Base-by-base conservation (phyloP, 2,113 vertebrate genomes). In the Arenaria interpres region DNA sequence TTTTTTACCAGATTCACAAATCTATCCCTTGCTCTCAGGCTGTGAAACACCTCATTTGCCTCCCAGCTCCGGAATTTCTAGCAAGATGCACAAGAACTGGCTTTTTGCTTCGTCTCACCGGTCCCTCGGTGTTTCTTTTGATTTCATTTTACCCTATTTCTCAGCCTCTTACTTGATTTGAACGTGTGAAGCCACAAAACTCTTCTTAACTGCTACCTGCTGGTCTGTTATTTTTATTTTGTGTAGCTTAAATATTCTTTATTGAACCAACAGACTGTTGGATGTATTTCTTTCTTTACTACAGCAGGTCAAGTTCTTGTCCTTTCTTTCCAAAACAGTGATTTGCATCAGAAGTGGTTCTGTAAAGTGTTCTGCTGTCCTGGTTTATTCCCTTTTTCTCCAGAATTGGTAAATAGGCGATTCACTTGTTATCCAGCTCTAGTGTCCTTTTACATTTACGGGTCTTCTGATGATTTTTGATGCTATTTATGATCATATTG, bases 31-130 rank as follows among this genome's bases (percentile, higher is more conserved):
- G 35, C 37, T 57, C 27, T 82, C 37, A 18, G 32, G 23, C 43
- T 33, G 11, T 57, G 30, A 37, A 82, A 39, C 27, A 18, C 20
- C 16, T 51, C 0, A 0, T 51, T 64, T 1, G 0, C 50, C 27
- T 43, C 43, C 14, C 27, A 59, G 63, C 48, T 57, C 50, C 33
- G 51, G 13, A 24, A 39, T 50, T 39, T 71, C 43, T n/a, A 22
- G 28, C 28, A 57, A 39, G 33, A 10, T n/a, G 37, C 13, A 11
- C 43, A 37, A 76, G 20, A 75, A 33, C 6, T 50, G 35, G 15
- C 17, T 71, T 45, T 45, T 83, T 46, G 11, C 51, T n/a, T 72
- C 2, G 0, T 39, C 57, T 41, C 37, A 39, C 45, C 33, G 45
- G 24, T 66, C 63, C 16, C 33, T 71, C n/a, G 56, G 12, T 37